Conservation (phyloP, 2,888 invertebrate species). For the Arctia plantaginis region DNA sequence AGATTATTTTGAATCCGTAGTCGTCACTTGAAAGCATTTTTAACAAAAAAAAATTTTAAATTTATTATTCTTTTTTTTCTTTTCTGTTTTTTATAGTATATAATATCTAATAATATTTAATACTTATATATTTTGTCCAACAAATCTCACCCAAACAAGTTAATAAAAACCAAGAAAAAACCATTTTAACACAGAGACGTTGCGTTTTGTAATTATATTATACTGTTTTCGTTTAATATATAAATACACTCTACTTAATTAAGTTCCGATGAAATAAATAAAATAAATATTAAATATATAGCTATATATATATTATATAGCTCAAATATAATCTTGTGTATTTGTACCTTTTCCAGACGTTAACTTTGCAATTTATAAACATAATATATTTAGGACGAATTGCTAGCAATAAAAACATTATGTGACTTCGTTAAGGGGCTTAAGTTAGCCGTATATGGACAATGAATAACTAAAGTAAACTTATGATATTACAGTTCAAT, state of each 20-base stretch:
- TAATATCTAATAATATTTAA: too few species aligned
- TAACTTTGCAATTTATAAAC: constrained; percentile 24
- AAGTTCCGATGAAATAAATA: neutral
- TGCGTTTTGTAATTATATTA: neutral
- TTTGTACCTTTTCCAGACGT: constrained; percentile 11
- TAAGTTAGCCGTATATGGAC: constrained; percentile 32
- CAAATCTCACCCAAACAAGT: neutral
- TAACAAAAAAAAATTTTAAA: too few species aligned
- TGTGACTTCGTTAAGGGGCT: constrained; percentile 29
- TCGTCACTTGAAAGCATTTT: too few species aligned
- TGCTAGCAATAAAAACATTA: constrained; percentile 40
- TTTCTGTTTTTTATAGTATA: too few species aligned
- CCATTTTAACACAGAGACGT: neutral
- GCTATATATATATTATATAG: too few species aligned
- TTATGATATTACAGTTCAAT: constrained; percentile 5
- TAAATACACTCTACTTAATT: constrained; percentile 6
- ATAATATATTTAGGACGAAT: constrained; percentile 21
- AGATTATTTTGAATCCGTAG: too few species aligned
- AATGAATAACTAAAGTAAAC: constrained; percentile 10
- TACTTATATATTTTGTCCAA: too few species aligned
- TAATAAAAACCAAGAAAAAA: neutral
- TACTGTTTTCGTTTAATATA: neutral
- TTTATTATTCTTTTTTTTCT: too few species aligned
- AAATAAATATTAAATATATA: constrained; percentile 7
- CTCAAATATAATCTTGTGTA: too few species aligned